phyloP scores from a whole-genome alignment of 2,113 vertebrate species.

The Odocoileus virginianus region DNA sequence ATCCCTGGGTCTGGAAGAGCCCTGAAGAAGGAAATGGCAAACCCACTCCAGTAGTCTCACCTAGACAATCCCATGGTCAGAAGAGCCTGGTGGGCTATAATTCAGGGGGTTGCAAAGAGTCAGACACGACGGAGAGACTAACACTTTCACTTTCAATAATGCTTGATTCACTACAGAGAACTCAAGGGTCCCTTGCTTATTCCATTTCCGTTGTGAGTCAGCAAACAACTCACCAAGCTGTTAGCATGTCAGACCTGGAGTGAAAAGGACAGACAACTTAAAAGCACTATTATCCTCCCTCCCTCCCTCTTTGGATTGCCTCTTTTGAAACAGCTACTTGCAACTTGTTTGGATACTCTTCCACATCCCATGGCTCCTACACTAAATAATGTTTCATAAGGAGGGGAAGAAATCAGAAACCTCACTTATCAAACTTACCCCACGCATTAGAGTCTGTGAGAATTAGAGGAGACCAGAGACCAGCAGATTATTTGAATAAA shows the following conservation, averaged over 20 bases:
- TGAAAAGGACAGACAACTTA: neutral
- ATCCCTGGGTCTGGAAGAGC: neutral
- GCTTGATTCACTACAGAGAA: neutral
- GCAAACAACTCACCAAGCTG: neutral
- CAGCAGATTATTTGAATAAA: neutral
- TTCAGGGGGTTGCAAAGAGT: neutral
- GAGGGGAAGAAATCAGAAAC: neutral
- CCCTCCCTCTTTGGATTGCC: neutral
- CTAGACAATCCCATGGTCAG: neutral
- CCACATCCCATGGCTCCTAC: neutral
- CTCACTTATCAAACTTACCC: neutral
- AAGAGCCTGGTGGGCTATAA: neutral
- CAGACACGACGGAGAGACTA: neutral
- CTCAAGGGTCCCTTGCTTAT: neutral
- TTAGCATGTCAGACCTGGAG: neutral
- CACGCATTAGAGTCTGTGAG: neutral
- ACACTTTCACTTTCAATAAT: neutral
- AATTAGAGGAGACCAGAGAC: neutral
- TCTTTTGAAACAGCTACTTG: neutral
- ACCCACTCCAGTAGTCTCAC: neutral
- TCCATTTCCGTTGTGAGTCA: neutral
- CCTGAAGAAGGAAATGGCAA: neutral
- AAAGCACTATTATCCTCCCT: neutral
- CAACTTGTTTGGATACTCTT: neutral
- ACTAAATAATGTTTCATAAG: neutral